phyloP scores from a whole-genome alignment of 2,888 invertebrate genomes.

The Papilio protenor region DNA sequence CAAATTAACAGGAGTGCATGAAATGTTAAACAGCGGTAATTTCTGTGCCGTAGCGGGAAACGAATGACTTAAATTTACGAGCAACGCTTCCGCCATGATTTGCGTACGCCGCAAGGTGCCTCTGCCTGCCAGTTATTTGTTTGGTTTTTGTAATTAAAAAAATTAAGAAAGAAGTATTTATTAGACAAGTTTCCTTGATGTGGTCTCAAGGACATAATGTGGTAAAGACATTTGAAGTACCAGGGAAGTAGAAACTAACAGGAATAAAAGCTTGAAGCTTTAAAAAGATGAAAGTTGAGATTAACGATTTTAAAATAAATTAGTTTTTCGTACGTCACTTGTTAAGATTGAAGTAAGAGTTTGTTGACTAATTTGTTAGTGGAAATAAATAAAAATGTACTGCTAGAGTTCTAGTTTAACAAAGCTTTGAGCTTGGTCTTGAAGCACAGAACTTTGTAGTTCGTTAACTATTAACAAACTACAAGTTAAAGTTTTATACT shows the following conservation, averaged over 20 bases:
- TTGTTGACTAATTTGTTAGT: conserved; percentile 8
- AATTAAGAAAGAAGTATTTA: background rate
- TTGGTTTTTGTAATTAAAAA: conserved; percentile 6
- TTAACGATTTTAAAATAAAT: background rate
- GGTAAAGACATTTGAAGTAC: background rate
- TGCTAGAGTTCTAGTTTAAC: background rate
- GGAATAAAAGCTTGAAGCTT: background rate
- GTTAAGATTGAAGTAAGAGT: background rate
- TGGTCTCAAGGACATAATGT: background rate
- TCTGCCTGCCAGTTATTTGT: conserved; percentile 27
- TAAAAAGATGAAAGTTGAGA: background rate
- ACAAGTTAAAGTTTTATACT: conserved; percentile 5
- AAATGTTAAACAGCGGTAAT: conserved; percentile 49
- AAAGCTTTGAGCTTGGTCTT: conserved; percentile 22
- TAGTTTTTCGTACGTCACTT: background rate
- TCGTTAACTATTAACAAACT: conserved; percentile 18
- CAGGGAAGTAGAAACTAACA: background rate
- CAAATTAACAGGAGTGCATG: conserved; percentile 38
- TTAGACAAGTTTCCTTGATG: background rate
- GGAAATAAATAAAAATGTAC: conserved; percentile 10
- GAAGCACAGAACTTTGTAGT: conserved; percentile 5
- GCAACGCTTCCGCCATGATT: conserved; percentile 67
- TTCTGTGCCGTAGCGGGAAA: conserved; percentile 70
- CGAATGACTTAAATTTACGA: conserved; percentile 80
- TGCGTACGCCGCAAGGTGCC: conserved; percentile 37